A percentile compares a stretch with the other conserved stretches of the same genome.
Conservation (phyloP, 2,113 vertebrate genomes). For the Paramisgurnus dabryanus region DNA sequence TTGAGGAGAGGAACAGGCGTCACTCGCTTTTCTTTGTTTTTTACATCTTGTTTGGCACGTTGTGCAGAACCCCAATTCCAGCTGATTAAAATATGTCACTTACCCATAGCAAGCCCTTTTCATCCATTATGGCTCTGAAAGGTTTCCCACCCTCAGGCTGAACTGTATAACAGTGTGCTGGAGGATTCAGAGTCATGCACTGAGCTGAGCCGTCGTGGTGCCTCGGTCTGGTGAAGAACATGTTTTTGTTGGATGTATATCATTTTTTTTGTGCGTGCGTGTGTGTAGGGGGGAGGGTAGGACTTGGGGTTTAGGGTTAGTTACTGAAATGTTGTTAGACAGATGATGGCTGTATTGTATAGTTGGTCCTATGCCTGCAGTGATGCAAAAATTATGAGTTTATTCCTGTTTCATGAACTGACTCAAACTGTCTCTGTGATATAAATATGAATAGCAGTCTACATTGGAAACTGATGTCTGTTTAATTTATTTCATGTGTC, state of each 20-base stretch:
- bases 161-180: slow-evolving; percentile 62
- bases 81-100: slow-evolving; percentile 31
- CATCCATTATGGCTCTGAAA: slow-evolving; percentile 32
- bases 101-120: slow-evolving; percentile 39
- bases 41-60: slow-evolving; percentile 26
- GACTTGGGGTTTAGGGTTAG: slow-evolving; percentile 59
- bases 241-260: slow-evolving; percentile 69
- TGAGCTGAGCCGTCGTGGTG: slow-evolving; percentile 64
- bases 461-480: slow-evolving; percentile 62
- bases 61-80: slow-evolving; percentile 31
- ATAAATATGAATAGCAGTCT: slow-evolving; percentile 78
- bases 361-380: slow-evolving; percentile 76
- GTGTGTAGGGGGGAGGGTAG: slow-evolving; percentile 51
- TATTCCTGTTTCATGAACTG: slow-evolving; percentile 80
- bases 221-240: slow-evolving; percentile 62
- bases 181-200: slow-evolving; percentile 56
- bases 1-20: slow-evolving; percentile 59
- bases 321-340: slow-evolving; percentile 72
- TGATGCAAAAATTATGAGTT: slow-evolving; percentile 73
- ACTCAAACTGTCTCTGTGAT: slow-evolving; percentile 75
- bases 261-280: slow-evolving; percentile 43
- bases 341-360: slow-evolving; percentile 74
- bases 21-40: slow-evolving; percentile 49
- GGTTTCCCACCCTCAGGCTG: slow-evolving; percentile 51
- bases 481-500: slow-evolving; percentile 19